Base-by-base conservation (phyloP, 2,797 vertebrate species). In the Ambastaia sidthimunki region DNA sequence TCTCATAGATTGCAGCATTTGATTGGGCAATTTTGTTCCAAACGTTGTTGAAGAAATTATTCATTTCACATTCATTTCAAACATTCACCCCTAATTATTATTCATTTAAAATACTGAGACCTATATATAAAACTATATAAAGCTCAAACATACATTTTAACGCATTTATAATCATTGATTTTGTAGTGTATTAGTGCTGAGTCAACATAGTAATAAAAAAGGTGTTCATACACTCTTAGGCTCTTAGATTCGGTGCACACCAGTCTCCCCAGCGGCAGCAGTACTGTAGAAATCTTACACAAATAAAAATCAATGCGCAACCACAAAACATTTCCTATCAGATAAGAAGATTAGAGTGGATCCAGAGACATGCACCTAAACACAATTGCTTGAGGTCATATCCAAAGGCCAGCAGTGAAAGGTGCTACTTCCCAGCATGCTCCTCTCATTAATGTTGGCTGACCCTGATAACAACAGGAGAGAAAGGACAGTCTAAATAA, bases 361-460 rank as follows among this genome's bases (percentile, higher is more conserved):
- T 41, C 60, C 62, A 74, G 13, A 67, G 41, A 62, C 3, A 37
- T 55, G 74, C 25, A 84, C 66, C 70, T 59, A 15, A n/a, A 80
- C 63, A 66, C 28, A 28, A 50, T 55, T 11, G 28, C 50, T 62
- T 72, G 79, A 76, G 71, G 81, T 85, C 70, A 81, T 68, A 80
- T 81, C 79, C 37, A 67, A 79, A 81, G 62, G 55, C 41, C 72
- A 81, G 71, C 37, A 60, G 71, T 69, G 31, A 74, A 78, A 84
- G 80, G 70, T 80, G 55, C 78, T 76, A 60, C 68, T 91, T 28
- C 96, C 96, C 90, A 97, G 89, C 92, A 97, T 94, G 91, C 96
- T 97, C 83, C 96, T 93, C 88, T 98, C 96, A 10, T 98, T 98
- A 83, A 98, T 96, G 89, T 98, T 98, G 7, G 96, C 96, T 0